Evolutionary conservation across 2,888 invertebrate species (phyloP).

Genomic region (Tinea pellionella): DNA sequence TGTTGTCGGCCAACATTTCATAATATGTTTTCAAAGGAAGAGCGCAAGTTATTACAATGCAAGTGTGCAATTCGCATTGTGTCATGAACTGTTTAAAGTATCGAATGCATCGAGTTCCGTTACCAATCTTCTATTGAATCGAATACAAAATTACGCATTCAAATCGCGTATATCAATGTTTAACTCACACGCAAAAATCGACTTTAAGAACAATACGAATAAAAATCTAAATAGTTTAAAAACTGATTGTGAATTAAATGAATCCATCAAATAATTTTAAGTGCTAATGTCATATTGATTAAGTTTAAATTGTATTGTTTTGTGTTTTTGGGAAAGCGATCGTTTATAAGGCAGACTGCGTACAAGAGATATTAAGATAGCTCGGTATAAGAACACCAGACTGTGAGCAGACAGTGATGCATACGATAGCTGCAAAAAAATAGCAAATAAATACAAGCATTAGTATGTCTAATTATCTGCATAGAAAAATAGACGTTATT

Average conservation of each 20-base stretch:
- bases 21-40: no score
- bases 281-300: neutral
- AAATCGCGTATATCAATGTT: constrained; percentile 32
- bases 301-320: neutral
- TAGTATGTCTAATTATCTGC: no score
- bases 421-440: constrained; percentile 8
- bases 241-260: no score
- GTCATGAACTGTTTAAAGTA: neutral
- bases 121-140: constrained; percentile 39
- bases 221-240: neutral
- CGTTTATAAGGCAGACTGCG: constrained; percentile 30
- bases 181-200: neutral
- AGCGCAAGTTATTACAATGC: neutral
- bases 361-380: constrained; percentile 31
- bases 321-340: neutral
- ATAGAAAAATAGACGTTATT: no score
- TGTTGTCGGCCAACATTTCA: no score
- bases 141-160: constrained; percentile 33
- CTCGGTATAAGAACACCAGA: constrained; percentile 38
- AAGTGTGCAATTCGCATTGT: neutral
- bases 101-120: constrained; percentile 28
- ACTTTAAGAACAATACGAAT: neutral
- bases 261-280: neutral
- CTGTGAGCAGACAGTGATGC: constrained; percentile 37
- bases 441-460: no score